Evolutionary conservation across 1,140 invertebrate species (phyloP).

Genomic region (Formica exsecta): DNA sequence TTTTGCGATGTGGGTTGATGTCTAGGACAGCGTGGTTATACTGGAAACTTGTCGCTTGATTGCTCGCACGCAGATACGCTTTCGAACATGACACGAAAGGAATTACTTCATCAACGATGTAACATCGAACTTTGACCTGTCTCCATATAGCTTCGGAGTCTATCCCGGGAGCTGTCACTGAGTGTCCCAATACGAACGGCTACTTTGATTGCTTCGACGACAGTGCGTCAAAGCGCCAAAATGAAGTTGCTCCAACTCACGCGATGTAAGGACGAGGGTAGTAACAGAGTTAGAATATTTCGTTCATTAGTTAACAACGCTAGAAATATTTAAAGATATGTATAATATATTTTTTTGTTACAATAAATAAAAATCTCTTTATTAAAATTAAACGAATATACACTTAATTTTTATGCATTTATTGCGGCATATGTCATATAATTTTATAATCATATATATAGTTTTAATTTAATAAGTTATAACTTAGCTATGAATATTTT

Average conservation of each 20-base stretch:
- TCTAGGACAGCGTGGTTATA: slow-evolving; percentile 40
- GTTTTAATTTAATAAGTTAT: slow-evolving; percentile 4
- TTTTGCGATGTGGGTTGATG: slow-evolving; percentile 19
- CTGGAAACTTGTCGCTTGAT: slow-evolving; percentile 55
- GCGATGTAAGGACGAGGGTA: background rate
- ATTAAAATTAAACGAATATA: slow-evolving; percentile 1
- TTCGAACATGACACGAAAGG: slow-evolving; percentile 55
- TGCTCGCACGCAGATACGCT: slow-evolving; percentile 54
- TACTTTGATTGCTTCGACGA: slow-evolving; percentile 53
- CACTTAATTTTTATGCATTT: slow-evolving; percentile 1
- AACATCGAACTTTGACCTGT: slow-evolving; percentile 58
- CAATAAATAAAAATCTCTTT: background rate
- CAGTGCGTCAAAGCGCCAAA: slow-evolving; percentile 21
- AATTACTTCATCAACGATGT: slow-evolving; percentile 62
- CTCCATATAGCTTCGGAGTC: slow-evolving; percentile 9
- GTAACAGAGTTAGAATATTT: background rate
- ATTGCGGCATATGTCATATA: background rate
- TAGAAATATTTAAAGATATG: background rate
- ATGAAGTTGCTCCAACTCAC: slow-evolving; percentile 28
- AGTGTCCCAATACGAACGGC: slow-evolving; percentile 42
- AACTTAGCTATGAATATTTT: slow-evolving; percentile 7
- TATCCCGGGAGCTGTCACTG: slow-evolving; percentile 31
- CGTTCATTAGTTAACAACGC: background rate
- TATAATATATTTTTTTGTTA: background rate
- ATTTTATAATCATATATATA: background rate